Conservation (phyloP, 30 jellyfish, hydroid and myxozoan genomes). For the Hydra vulgaris region DNA sequence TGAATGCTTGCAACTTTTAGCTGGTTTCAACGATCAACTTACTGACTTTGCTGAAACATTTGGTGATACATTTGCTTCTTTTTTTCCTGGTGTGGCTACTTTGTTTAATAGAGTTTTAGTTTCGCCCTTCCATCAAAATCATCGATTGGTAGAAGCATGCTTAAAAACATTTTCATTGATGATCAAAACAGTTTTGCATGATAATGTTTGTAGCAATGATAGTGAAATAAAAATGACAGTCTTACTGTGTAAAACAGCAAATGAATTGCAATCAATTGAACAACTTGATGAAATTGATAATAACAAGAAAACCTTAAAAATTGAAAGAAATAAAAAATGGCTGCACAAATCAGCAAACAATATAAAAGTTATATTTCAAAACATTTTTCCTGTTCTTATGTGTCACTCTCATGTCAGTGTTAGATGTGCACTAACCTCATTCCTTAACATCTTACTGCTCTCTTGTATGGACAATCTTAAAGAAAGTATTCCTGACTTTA, state of each 20-base stretch:
- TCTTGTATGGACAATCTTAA: slow-evolving; percentile 37
- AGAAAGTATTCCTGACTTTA: slow-evolving; percentile 17
- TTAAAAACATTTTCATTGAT: slow-evolving; percentile 29
- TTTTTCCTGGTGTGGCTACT: slow-evolving; percentile 66
- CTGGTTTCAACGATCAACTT: not conserved
- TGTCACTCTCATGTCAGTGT: slow-evolving; percentile 34
- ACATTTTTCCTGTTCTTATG: slow-evolving; percentile 34
- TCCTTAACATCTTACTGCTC: slow-evolving; percentile 20
- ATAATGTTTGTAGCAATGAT: not conserved
- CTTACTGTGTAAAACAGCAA: not conserved
- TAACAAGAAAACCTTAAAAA: not conserved
- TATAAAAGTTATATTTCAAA: slow-evolving; percentile 26
- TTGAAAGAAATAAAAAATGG: slow-evolving; percentile 44
- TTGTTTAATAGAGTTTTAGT: slow-evolving; percentile 22
- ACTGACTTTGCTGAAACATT: not conserved
- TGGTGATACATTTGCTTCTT: slow-evolving; percentile 46
- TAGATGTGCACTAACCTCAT: slow-evolving; percentile 29
- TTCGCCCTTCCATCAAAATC: slow-evolving; percentile 36
- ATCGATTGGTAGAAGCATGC: slow-evolving; percentile 15
- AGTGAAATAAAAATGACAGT: not conserved
- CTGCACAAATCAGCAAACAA: slow-evolving; percentile 43
- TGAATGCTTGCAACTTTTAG: slow-evolving; percentile 25
- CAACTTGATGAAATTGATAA: not conserved
- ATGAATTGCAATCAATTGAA: no score
- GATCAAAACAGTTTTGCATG: slow-evolving; percentile 32